Percentiles rank a stretch among this genome's conserved stretches.
Evolutionary conservation across 2,797 vertebrate species (phyloP).

Genomic region (Psittacula echo): DNA sequence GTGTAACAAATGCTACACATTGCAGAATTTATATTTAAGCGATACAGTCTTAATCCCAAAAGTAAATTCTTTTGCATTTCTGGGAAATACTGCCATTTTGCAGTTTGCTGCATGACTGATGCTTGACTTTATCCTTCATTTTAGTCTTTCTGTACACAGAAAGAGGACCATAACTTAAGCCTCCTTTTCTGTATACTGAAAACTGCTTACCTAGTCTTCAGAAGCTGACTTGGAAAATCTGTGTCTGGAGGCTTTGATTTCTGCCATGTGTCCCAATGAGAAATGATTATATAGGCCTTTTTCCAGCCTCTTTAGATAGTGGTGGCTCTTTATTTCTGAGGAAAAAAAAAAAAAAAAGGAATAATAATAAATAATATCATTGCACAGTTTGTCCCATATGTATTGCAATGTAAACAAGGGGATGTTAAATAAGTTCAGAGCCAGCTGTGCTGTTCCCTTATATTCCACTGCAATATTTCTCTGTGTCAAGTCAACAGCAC

Average conservation of each 20-base stretch:
- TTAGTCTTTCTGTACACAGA: background rate
- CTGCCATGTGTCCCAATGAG: background rate
- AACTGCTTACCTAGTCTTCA: background rate
- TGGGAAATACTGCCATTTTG: background rate
- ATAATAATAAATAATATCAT: background rate
- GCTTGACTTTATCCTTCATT: background rate
- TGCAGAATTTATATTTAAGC: background rate
- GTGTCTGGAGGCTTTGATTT: background rate
- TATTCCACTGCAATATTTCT: background rate
- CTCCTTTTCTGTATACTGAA: background rate
- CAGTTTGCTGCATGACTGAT: background rate
- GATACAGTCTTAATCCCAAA: background rate
- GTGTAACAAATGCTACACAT: background rate
- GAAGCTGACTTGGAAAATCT: background rate
- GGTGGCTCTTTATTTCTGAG: background rate
- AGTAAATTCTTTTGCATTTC: background rate
- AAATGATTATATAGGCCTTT: background rate
- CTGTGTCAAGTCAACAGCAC: background rate
- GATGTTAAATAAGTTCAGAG: background rate
- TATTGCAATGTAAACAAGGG: background rate
- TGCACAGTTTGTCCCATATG: background rate
- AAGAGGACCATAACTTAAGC: background rate
- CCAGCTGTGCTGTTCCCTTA: background rate
- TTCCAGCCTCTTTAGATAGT: background rate
- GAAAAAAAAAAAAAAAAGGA: background rate